Conservation (phyloP, 2,888 invertebrate genomes). For the Creontiades dilutus region DNA sequence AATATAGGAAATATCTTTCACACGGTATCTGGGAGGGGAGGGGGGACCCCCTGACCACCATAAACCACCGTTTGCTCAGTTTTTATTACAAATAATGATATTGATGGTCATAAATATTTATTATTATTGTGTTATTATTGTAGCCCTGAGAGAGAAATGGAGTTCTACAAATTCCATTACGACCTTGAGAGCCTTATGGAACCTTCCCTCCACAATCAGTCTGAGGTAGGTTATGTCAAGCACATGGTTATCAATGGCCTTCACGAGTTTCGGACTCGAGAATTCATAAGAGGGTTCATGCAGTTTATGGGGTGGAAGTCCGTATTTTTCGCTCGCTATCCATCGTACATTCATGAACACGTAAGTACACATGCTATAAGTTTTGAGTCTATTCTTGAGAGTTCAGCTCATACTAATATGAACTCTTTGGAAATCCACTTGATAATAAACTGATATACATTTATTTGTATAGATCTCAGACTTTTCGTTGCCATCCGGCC, state of each 20-base stretch:
- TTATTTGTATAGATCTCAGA: conserved; percentile 54
- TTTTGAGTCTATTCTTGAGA: neutral
- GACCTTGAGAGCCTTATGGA: conserved; percentile 69
- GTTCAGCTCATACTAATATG: neutral
- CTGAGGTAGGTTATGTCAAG: conserved; percentile 78
- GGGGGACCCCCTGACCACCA: too few relatives aligned
- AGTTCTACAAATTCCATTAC: conserved; percentile 69
- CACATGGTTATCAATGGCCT: conserved; percentile 82
- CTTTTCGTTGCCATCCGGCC: conserved; percentile 67
- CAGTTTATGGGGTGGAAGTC: conserved; percentile 81
- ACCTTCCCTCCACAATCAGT: conserved; percentile 49
- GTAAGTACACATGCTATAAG: conserved; percentile 14
- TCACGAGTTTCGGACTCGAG: conserved; percentile 81
- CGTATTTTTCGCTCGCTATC: conserved; percentile 81
- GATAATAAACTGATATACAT: too few relatives aligned
- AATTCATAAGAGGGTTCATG: conserved; percentile 83
- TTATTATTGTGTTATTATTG: neutral
- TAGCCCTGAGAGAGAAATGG: conserved; percentile 65
- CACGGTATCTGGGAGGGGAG: too few relatives aligned
- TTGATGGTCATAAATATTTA: too few relatives aligned
- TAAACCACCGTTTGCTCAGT: neutral
- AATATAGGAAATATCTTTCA: too few relatives aligned
- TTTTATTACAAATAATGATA: too few relatives aligned
- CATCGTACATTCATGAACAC: conserved; percentile 58
- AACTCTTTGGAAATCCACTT: too few relatives aligned